These are phyloP conservation scores for Rhabdornis inornatus DNA, from an alignment of 2,113 vertebrate species.

Conservation along the genomic window DNA sequence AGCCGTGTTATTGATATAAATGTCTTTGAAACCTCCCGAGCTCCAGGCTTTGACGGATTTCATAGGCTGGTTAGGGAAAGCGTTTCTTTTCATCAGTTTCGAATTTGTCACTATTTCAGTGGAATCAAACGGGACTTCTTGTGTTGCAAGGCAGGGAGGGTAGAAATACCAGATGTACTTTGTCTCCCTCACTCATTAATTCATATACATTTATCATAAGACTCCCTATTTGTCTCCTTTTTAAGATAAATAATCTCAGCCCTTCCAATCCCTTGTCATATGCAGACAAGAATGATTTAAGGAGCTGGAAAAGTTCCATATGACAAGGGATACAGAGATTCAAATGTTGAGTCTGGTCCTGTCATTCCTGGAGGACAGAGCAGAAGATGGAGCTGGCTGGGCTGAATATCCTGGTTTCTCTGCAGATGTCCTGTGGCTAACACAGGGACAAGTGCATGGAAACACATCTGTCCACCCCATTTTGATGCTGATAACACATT, in stretches of 20 bases:
- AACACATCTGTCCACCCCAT: neutral
- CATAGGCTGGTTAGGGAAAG: neutral
- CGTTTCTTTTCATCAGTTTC: conserved; percentile 41
- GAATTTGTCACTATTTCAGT: conserved; percentile 50
- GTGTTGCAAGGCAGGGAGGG: conserved; percentile 35
- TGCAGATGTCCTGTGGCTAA: neutral
- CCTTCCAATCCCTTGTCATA: conserved; percentile 44
- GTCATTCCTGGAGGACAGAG: neutral
- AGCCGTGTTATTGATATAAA: conserved; percentile 50
- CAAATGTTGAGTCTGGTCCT: neutral
- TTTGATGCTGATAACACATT: neutral
- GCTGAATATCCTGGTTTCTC: neutral
- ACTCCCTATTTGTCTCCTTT: conserved; percentile 53
- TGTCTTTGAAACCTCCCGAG: conserved; percentile 39
- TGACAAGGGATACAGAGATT: neutral
- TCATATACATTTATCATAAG: conserved; percentile 37
- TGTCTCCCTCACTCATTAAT: conserved; percentile 55
- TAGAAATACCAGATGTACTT: conserved; percentile 39
- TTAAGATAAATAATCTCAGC: conserved; percentile 56
- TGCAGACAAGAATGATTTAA: conserved; percentile 45
- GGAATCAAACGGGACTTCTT: conserved; percentile 34
- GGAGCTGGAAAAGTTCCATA: neutral
- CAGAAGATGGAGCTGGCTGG: neutral
- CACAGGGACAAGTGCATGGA: neutral
- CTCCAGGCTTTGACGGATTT: neutral